Evolutionary conservation across 2,888 invertebrate species (phyloP), one percentile per base, ranked within the genome.

Genomic region (Drosophila differens): DNA sequence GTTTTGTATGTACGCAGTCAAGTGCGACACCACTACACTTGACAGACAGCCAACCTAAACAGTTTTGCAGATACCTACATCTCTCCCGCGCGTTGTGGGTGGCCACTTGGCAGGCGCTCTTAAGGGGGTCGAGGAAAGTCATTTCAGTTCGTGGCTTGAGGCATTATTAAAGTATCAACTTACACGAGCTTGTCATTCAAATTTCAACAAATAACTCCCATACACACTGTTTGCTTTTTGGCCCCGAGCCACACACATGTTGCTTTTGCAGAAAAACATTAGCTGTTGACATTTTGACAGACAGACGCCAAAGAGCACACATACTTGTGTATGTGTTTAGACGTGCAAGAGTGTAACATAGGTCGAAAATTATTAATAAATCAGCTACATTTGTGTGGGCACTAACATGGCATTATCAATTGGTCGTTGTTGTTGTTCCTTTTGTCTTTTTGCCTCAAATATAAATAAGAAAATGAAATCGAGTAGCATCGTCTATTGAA

Each of bases 201-300:
- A 61, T 69, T 74, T 51, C 66, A 61, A 61, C 64, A 73, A 69
- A 88, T 68, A 74, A 74, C 83, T 71, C 65, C 63, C 76, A 75
- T 64, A 71, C 57, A 69, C 53, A 54, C 63, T 47, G 51, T 53
- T 33, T 52, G 44, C 19, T 33, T 25, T 41, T 79, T 81, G 67
- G 67, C 70, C 67, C 30, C 58, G 52, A 39, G 81, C 81, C 65
- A 65, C 64, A 71, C 64, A 81, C 68, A 72, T 68, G 78, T 79
- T 71, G 77, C 58, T 58, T 58, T 32, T 28, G 14, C 51, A 44
- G 30, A 47, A 55, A 60, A 72, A 69, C 83, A 82, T 81, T 81
- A 81, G 76, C 68, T 79, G 80, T 81, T 82, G 83, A 81, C 83
- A 75, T 66, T 63, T 79, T 76, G 80, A 82, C 80, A 76, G 81